phyloP scores from a whole-genome alignment of 1,140 invertebrate species.

The Drosophila ficusphila region DNA sequence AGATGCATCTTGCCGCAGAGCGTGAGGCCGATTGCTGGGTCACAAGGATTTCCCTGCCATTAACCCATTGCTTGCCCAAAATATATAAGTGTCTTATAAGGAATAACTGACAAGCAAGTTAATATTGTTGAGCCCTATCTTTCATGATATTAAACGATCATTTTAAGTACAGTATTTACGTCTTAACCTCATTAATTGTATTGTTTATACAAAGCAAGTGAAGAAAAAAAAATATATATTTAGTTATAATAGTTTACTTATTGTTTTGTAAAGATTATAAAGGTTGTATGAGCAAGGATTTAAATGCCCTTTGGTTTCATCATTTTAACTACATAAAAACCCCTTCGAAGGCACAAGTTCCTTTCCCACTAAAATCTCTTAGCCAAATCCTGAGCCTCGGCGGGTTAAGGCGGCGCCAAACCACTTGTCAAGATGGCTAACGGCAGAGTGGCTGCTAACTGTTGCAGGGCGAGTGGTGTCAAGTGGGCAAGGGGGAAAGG shows the following conservation, averaged over 20 bases:
- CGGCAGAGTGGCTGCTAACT: constrained; percentile 60
- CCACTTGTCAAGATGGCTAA: constrained; percentile 80
- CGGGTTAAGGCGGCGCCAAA: constrained; percentile 67
- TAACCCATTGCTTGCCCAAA: constrained; percentile 29
- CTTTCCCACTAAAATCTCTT: background rate
- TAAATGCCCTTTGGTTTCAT: too few relatives aligned
- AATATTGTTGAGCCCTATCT: too few relatives aligned
- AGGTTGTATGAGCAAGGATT: too few relatives aligned
- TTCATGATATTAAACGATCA: too few relatives aligned
- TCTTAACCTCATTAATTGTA: too few relatives aligned
- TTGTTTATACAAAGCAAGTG: too few relatives aligned
- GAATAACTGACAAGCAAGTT: background rate
- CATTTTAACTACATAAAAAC: too few relatives aligned
- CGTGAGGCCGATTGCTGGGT: constrained; percentile 12
- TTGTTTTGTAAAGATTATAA: too few relatives aligned
- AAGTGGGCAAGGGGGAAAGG: background rate
- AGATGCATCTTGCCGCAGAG: constrained; percentile 32
- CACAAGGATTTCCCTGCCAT: background rate
- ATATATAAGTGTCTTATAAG: too few relatives aligned
- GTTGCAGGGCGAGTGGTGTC: constrained; percentile 18
- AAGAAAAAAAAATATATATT: too few relatives aligned
- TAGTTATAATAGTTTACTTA: too few relatives aligned
- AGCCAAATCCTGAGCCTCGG: constrained; percentile 20
- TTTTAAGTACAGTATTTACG: too few relatives aligned
- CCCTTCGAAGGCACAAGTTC: constrained; percentile 9